Percentiles rank a stretch among this genome's conserved stretches.
phyloP scores from a whole-genome alignment of 1,140 invertebrate genomes.

The Octopus bimaculoides region DNA sequence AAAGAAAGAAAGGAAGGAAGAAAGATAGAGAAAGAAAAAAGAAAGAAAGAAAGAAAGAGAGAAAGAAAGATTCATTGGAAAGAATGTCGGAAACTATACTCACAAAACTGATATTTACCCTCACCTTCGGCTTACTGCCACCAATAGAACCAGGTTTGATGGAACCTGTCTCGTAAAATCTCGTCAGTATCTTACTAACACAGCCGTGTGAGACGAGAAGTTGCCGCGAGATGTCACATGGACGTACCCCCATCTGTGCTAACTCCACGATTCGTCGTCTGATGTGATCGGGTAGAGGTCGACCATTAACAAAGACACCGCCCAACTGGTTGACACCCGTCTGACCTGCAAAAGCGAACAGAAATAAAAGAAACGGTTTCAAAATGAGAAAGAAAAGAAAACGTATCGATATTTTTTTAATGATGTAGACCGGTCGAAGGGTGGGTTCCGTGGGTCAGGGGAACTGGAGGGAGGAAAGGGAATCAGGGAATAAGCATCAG shows the following conservation, averaged over 20 bases:
- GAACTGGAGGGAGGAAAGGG: too few species aligned
- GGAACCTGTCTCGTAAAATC: constrained; percentile 92
- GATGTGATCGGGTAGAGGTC: constrained; percentile 92
- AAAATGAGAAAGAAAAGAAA: too few species aligned
- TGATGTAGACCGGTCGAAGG: too few species aligned
- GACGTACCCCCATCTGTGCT: constrained; percentile 86
- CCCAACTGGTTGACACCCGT: constrained; percentile 94
- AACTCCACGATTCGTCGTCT: constrained; percentile 92
- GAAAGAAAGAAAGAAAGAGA: background rate
- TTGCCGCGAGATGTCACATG: constrained; percentile 94
- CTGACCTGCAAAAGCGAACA: constrained; percentile 29
- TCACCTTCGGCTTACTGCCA: constrained; percentile 91
- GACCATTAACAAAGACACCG: constrained; percentile 95
- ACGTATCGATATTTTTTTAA: too few species aligned
- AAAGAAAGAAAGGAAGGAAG: background rate
- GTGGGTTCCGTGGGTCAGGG: too few species aligned
- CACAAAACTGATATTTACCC: constrained; percentile 12
- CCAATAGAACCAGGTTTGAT: constrained; percentile 99
- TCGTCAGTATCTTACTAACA: constrained; percentile 89
- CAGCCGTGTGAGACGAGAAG: constrained; percentile 92
- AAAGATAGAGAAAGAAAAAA: background rate
- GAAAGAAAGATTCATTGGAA: background rate
- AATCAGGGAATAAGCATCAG: too few species aligned
- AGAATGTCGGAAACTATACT: background rate
- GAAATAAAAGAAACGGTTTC: too few species aligned